A percentile compares a stretch with the other conserved stretches of the same genome.
Conservation (phyloP, 2,888 invertebrate species). For the Masnerella sp. region DNA sequence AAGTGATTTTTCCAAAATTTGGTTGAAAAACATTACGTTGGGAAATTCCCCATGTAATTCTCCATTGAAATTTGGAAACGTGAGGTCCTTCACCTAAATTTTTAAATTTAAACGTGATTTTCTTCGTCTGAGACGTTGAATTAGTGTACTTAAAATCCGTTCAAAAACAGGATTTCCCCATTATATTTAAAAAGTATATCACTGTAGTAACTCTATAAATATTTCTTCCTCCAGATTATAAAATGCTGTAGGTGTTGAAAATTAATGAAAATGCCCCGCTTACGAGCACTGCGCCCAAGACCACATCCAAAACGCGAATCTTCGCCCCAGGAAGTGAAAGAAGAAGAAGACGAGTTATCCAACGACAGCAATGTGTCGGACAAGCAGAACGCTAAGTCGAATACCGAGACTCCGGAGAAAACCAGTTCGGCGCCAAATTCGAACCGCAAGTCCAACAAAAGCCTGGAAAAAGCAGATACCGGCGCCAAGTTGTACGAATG, state of each 20-base stretch:
- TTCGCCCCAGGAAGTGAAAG: conserved; percentile 62
- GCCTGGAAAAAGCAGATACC: conserved; percentile 76
- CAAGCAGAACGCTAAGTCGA: conserved; percentile 51
- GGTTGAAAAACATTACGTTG: too few relatives aligned
- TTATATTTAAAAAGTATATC: too few relatives aligned
- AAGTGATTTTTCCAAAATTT: too few relatives aligned
- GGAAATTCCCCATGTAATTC: too few relatives aligned
- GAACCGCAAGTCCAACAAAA: conserved; percentile 78
- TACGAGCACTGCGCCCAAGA: conserved; percentile 70
- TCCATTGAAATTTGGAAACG: too few relatives aligned
- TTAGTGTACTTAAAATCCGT: too few relatives aligned
- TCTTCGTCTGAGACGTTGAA: too few relatives aligned
- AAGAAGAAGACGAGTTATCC: conserved; percentile 53
- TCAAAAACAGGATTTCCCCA: too few relatives aligned
- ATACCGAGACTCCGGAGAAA: conserved; percentile 39
- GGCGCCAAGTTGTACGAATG: conserved; percentile 70
- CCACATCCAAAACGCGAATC: conserved; percentile 53
- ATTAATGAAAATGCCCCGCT: conserved; percentile 61
- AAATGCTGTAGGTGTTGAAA: conserved; percentile 15
- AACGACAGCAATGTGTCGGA: conserved; percentile 36
- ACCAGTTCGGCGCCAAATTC: conserved; percentile 38
- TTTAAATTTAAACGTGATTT: too few relatives aligned
- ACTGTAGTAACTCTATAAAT: too few relatives aligned
- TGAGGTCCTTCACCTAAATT: too few relatives aligned
- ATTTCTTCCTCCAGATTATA: too few relatives aligned